phyloP scores from a whole-genome alignment of 37 sponge, comb jelly and placozoan genomes.

The Geodia barretti region DNA sequence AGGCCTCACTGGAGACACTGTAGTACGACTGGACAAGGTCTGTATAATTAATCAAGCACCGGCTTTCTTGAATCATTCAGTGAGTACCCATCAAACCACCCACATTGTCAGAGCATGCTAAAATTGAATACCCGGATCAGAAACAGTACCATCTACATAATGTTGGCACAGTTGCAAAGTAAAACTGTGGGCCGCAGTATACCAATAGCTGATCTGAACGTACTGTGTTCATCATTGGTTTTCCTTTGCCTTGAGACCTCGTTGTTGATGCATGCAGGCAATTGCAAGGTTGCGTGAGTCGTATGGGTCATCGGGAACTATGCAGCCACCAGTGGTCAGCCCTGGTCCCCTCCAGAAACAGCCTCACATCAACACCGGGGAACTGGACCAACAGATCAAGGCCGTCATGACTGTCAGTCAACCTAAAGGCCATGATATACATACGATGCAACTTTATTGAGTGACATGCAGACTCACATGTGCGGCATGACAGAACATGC shows the following conservation, averaged over 20 bases:
- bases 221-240: too few relatives aligned
- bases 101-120: too few relatives aligned
- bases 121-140: too few relatives aligned
- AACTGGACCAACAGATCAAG: conserved; percentile 76
- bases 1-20: conserved; percentile 73
- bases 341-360: conserved; percentile 15
- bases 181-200: too few relatives aligned
- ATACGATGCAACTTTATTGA: background rate
- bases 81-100: too few relatives aligned
- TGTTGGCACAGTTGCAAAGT: background rate
- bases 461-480: background rate
- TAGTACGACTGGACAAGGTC: conserved; percentile 62
- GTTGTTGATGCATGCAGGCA: conserved; percentile 13
- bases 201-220: too few relatives aligned
- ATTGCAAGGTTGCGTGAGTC: background rate
- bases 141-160: too few relatives aligned
- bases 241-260: too few relatives aligned
- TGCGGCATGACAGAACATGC: too few relatives aligned
- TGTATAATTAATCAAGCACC: conserved; percentile 36
- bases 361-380: conserved; percentile 22
- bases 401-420: conserved; percentile 77
- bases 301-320: too few relatives aligned
- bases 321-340: conserved; percentile 16
- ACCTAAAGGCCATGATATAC: background rate
- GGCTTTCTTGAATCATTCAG: too few relatives aligned